phyloP scores from a whole-genome alignment of 2,888 invertebrate genomes.

The Diplolepis rosae region DNA sequence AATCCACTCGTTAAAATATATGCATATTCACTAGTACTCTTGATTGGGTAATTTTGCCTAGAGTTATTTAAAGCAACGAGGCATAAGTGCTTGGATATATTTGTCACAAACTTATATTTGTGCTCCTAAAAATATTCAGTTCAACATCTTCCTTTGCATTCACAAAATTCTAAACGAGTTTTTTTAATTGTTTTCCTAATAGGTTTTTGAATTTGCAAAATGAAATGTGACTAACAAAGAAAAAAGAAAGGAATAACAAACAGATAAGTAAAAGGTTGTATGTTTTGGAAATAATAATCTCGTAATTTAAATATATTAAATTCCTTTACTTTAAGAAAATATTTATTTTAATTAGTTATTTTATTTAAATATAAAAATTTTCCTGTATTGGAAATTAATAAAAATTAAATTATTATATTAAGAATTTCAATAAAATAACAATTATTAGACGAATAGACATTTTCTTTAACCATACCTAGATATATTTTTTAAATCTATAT shows the following conservation, averaged over 20 bases:
- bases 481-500: too few relatives aligned
- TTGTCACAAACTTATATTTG: constrained; percentile 24
- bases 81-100: constrained; percentile 18
- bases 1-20: background rate
- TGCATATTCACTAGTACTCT: background rate
- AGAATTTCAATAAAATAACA: too few relatives aligned
- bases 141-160: constrained; percentile 9
- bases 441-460: too few relatives aligned
- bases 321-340: background rate
- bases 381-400: too few relatives aligned
- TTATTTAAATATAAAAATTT: background rate
- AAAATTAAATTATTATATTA: too few relatives aligned
- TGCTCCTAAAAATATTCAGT: constrained; percentile 25
- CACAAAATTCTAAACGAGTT: background rate
- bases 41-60: constrained; percentile 14
- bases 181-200: background rate
- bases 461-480: too few relatives aligned
- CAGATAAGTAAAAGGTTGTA: background rate
- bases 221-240: background rate
- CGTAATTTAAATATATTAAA: background rate
- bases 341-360: background rate
- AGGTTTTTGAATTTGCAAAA: background rate
- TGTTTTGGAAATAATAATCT: background rate
- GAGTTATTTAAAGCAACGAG: constrained; percentile 20
- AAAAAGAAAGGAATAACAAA: background rate